These are phyloP conservation scores for Enteromius paludinosus DNA, from an alignment of 2,797 vertebrate species.

Conservation along the genomic window DNA sequence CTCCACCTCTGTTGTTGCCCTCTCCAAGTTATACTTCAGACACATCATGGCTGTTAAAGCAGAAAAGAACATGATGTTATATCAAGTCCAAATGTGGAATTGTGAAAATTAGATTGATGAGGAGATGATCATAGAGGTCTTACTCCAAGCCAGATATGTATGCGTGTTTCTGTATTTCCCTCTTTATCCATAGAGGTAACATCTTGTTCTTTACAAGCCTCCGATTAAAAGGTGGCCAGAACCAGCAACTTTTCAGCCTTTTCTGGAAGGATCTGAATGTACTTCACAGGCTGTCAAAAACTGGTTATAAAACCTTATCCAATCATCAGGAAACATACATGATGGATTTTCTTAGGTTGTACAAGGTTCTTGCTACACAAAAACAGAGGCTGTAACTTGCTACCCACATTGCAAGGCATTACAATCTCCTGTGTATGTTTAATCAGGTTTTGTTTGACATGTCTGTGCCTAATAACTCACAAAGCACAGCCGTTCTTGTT, in stretches of 20 bases:
- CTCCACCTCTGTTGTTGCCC: constrained; percentile 14
- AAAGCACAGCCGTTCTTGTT: neutral
- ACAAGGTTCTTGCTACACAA: constrained; percentile 1
- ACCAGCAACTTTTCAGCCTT: constrained; percentile 38
- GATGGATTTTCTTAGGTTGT: constrained; percentile 45
- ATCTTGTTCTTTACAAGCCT: constrained; percentile 41
- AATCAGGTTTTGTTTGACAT: constrained; percentile 35
- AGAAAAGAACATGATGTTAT: constrained; percentile 55
- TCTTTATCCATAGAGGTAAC: constrained; percentile 41
- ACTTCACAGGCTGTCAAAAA: constrained; percentile 58
- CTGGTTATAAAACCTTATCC: constrained; percentile 54
- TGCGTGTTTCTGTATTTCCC: constrained; percentile 21
- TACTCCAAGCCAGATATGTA: constrained; percentile 26
- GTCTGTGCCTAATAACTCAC: constrained; percentile 4
- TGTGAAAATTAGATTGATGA: constrained; percentile 60
- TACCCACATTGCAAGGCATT: constrained; percentile 2
- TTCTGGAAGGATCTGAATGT: constrained; percentile 62
- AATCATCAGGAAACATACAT: constrained; percentile 70
- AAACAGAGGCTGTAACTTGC: constrained; percentile 16
- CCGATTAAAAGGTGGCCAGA: constrained; percentile 36
- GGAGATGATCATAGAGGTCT: constrained; percentile 48
- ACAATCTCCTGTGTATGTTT: constrained; percentile 18
- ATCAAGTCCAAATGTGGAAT: constrained; percentile 64
- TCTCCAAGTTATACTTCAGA: constrained; percentile 53
- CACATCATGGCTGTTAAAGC: constrained; percentile 38